These are phyloP conservation scores for Xenus cinereus DNA, from an alignment of 2,113 vertebrate species.

Conservation along the genomic window DNA sequence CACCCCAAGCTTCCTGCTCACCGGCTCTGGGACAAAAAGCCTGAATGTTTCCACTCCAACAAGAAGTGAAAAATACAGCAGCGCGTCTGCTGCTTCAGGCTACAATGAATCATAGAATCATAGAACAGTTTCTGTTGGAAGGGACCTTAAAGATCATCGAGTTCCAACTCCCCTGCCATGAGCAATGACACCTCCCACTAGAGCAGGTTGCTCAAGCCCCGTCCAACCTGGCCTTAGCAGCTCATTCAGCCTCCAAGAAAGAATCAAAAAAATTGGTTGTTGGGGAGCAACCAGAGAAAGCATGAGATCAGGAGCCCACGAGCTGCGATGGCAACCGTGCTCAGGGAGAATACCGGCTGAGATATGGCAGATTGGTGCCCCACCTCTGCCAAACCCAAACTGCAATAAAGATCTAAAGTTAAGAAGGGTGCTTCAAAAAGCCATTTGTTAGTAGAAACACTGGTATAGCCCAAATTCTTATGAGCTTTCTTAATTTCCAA, in stretches of 20 bases:
- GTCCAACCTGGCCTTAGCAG: not conserved
- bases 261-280: not conserved
- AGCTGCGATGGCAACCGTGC: not conserved
- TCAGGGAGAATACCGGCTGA: not conserved
- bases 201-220: no score
- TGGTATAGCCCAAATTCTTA: not conserved
- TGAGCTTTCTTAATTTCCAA: not conserved
- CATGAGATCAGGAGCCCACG: accelerated
- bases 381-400: not conserved
- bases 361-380: not conserved
- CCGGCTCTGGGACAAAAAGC: not conserved
- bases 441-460: not conserved
- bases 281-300: not conserved
- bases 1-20: not conserved
- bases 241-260: not conserved
- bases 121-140: no score
- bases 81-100: not conserved
- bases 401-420: not conserved
- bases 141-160: no score
- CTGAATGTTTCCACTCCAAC: not conserved
- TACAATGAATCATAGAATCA: not conserved
- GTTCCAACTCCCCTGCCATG: no score
- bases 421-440: not conserved
- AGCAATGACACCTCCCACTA: no score
- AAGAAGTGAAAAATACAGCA: not conserved